Base-by-base conservation (phyloP, 2,113 vertebrate species). In the Takifugu bimaculatus region DNA sequence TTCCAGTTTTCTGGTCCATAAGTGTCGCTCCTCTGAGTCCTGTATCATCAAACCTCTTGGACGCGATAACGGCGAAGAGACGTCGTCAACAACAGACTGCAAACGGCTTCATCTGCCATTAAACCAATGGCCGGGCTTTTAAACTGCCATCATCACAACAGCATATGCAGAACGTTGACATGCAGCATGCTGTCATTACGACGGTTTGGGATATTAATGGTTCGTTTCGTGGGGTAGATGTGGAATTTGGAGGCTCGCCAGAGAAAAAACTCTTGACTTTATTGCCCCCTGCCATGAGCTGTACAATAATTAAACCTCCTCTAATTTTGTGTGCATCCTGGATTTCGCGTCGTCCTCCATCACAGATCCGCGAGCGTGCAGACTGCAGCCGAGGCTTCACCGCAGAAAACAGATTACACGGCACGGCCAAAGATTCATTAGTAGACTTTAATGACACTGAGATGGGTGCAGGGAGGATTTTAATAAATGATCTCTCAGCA, bases 401-500 rank as follows among this genome's bases (percentile, higher is more conserved):
- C 75, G 79, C 53, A 65, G 77, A 77, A 90, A 90, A 89, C 80
- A 87, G 86, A 92, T 90, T 88, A 89, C 79, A 84, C 64, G 53
- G 63, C 85, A 89, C 20, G 85, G 87, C 75, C 77, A 89, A 89
- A 90, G 87, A 91, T 91, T 88, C 88, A 91, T 91, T 91, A 88
- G 87, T 75, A 71, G 71, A 81, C 84, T 91, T 78, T 88, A 91
- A 91, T 91, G 84, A 85, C 88, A 88, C 83, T 81, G 85, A 89
- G 84, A 91, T 84, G 88, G 88, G 86, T 90, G 85, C 74, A 84
- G 77, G 80, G 64, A 63, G 85, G 85, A 88, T 91, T 91, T 91
- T 88, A 90, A 92, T 91, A 90, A 91, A 90, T 92, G 88, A 91
- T 91, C 89, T 89, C 91, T 91, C 89, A 85, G 63, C 70, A 68